Conservation (phyloP, 2,113 vertebrate genomes). For the Apaloderma vittatum region DNA sequence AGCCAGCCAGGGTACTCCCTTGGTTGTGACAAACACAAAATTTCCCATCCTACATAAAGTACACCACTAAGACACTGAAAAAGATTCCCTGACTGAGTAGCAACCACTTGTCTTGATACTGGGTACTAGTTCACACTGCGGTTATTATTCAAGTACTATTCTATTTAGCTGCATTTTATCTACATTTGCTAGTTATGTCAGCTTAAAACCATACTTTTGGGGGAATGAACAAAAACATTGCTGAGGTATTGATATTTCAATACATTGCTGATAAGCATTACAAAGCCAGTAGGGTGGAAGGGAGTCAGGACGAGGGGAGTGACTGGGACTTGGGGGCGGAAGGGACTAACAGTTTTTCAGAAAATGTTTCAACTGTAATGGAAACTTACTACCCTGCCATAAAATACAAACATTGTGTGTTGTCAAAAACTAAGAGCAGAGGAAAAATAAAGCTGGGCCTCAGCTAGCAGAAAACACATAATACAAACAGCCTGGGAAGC, state of each 20-base stretch:
- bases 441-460: slow-evolving; percentile 5
- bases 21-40: not conserved
- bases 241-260: not conserved
- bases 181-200: not conserved
- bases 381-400: not conserved
- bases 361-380: not conserved
- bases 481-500: not conserved
- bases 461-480: not conserved
- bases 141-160: not conserved
- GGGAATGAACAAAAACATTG: not conserved
- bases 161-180: not conserved
- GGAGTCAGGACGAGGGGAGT: not conserved
- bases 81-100: not conserved
- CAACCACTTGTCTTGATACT: not conserved
- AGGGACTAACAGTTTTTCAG: not conserved
- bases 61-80: not conserved
- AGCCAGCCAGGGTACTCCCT: not conserved
- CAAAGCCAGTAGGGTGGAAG: not conserved
- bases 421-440: not conserved
- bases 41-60: not conserved
- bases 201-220: not conserved
- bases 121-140: not conserved
- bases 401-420: not conserved
- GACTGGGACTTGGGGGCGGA: not conserved
- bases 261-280: not conserved